Evolutionary conservation across 2,113 vertebrate genomes (phyloP), one percentile per base, ranked within the genome.

Genomic region (Chaetodon trifascialis): DNA sequence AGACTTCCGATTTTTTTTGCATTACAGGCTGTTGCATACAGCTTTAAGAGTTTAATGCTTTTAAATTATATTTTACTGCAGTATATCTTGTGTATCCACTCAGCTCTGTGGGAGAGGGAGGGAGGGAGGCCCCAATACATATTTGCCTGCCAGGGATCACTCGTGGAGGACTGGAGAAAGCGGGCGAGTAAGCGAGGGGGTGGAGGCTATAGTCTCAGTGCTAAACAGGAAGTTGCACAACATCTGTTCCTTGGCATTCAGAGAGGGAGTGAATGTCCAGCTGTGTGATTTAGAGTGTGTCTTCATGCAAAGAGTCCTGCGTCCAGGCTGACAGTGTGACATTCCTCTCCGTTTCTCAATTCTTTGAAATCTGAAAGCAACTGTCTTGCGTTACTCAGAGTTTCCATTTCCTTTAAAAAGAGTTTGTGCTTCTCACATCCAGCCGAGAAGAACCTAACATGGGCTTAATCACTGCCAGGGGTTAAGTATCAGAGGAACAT

Each of bases 161-260:
- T 86, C 30, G n/a, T 58, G 64, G 58, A 85, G 71, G 52, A 47
- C 69, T 80, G 76, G 82, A 89, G 87, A 88, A 84, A 83, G 84
- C 83, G 74, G 71, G 81, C 11, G 86, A 74, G 74, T 49, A 47
- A 82, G 76, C 73, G 76, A 78, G 74, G 75, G 86, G 82, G 80
- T 73, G 83, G 85, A 78, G 77, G 81, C 85, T 86, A 71, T 80
- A 80, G 87, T 86, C 70, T 88, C 74, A 25, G 55, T 80, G 73
- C 89, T 91, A 88, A 93, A 94, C 89, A 94, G 94, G 93, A 94
- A 93, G 91, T 94, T 94, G 89, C 90, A 84, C 90, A 93, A 94
- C 89, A 91, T 93, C 88, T 94, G 89, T 88, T 91, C 82, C 84
- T 91, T 90, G 86, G 89, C 88, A 81, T 86, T 69, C 73, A 81